Percentiles rank a stretch among this genome's conserved stretches.
Evolutionary conservation across 2,113 vertebrate species (phyloP).

Genomic region (Oreamnos americanus): DNA sequence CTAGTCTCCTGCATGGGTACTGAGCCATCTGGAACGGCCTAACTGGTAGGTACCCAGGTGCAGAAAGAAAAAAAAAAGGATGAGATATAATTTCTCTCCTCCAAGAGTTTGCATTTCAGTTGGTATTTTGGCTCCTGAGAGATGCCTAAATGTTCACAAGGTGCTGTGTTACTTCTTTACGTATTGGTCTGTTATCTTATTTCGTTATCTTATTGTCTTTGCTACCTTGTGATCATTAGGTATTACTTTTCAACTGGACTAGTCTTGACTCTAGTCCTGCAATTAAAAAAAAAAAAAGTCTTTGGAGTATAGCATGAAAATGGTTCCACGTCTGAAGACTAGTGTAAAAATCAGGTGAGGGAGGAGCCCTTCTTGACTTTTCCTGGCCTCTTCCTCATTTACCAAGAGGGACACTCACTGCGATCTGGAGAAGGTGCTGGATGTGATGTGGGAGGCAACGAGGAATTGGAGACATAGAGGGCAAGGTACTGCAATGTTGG

Average conservation of each 20-base stretch:
- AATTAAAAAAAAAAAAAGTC: background rate
- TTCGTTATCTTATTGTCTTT: background rate
- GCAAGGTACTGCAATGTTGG: background rate
- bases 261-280: background rate
- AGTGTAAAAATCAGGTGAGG: background rate
- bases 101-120: background rate
- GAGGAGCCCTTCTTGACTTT: background rate
- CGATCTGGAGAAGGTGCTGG: background rate
- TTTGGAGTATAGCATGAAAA: background rate
- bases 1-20: background rate
- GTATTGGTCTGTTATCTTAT: background rate
- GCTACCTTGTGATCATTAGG: background rate
- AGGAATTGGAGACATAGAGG: background rate
- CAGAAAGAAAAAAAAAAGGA: background rate
- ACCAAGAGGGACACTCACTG: background rate
- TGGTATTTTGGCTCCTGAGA: background rate
- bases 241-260: background rate
- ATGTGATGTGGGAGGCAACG: background rate
- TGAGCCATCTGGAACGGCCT: background rate
- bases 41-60: background rate
- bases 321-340: background rate
- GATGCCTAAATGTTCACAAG: background rate
- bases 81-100: background rate
- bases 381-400: background rate
- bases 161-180: background rate